These are phyloP conservation scores for Blomia tropicalis DNA, from an alignment of 2,888 invertebrate species.

Conservation along the genomic window DNA sequence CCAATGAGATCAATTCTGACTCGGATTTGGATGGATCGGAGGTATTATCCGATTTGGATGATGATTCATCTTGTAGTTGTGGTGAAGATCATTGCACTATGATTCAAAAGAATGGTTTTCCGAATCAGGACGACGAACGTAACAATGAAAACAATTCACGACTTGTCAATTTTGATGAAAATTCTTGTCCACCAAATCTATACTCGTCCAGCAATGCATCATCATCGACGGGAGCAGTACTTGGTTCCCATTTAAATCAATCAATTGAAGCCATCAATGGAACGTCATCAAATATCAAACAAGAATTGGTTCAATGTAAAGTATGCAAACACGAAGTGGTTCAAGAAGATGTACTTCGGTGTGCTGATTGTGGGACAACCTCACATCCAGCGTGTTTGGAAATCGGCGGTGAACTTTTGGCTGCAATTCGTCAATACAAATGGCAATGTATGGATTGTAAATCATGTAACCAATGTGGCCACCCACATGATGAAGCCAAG, in stretches of 20 bases:
- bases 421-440: slow-evolving; percentile 62
- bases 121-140: not conserved
- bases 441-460: slow-evolving; percentile 93
- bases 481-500: slow-evolving; percentile 66
- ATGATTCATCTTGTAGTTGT: slow-evolving; percentile 20
- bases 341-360: slow-evolving; percentile 44
- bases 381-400: slow-evolving; percentile 77
- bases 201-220: not conserved
- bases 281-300: slow-evolving; percentile 15
- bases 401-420: slow-evolving; percentile 62
- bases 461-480: slow-evolving; percentile 64
- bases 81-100: slow-evolving; percentile 1
- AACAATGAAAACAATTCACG: not conserved
- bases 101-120: not conserved
- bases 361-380: slow-evolving; percentile 45
- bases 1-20: slow-evolving; percentile 35
- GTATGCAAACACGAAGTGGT: slow-evolving; percentile 36
- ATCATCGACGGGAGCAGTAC: not conserved
- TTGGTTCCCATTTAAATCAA: not conserved
- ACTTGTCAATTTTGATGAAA: not conserved
- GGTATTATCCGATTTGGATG: slow-evolving; percentile 26
- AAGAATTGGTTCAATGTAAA: slow-evolving; percentile 28
- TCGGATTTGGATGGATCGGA: slow-evolving; percentile 30
- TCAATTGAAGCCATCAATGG: not conserved
- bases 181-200: not conserved